Conservation (phyloP, 2,888 invertebrate species). For the Cryptocheilus praepositus region DNA sequence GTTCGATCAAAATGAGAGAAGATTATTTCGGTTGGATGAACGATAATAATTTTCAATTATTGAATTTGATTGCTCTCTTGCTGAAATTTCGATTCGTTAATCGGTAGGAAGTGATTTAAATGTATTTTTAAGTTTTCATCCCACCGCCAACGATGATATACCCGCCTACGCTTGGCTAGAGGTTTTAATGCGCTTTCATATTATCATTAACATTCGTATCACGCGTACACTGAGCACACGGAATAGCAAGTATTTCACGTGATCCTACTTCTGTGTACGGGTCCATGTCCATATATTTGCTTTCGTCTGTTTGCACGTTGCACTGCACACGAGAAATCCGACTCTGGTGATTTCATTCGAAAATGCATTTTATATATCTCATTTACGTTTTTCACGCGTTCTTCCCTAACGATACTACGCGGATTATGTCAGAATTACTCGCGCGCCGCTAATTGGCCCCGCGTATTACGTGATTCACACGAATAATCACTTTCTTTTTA, state of each 20-base stretch:
- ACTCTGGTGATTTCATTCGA: no score
- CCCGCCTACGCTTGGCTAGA: not conserved
- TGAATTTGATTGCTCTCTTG: constrained; percentile 15
- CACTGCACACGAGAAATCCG: no score
- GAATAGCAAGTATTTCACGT: constrained; percentile 9
- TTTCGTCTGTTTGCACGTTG: constrained; percentile 15
- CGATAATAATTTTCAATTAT: constrained; percentile 26
- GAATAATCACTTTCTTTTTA: no score
- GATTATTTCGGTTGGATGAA: constrained; percentile 17
- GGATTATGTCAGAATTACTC: no score
- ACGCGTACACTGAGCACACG: constrained; percentile 29
- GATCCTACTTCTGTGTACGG: not conserved
- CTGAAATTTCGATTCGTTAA: constrained; percentile 25
- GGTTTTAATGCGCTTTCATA: constrained; percentile 5
- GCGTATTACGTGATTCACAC: no score
- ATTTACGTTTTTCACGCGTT: no score
- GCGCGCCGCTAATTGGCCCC: no score
- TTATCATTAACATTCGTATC: constrained; percentile 15
- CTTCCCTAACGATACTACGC: no score
- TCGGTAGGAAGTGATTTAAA: constrained; percentile 23
- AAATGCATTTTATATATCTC: no score
- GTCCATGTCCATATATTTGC: no score
- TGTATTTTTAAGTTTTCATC: constrained; percentile 20
- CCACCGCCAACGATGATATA: not conserved
- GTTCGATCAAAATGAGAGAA: no score